These are phyloP conservation scores for Patiria miniata DNA, from an alignment of 35 echinoderm and acorn worm genomes.

Conservation along the genomic window DNA sequence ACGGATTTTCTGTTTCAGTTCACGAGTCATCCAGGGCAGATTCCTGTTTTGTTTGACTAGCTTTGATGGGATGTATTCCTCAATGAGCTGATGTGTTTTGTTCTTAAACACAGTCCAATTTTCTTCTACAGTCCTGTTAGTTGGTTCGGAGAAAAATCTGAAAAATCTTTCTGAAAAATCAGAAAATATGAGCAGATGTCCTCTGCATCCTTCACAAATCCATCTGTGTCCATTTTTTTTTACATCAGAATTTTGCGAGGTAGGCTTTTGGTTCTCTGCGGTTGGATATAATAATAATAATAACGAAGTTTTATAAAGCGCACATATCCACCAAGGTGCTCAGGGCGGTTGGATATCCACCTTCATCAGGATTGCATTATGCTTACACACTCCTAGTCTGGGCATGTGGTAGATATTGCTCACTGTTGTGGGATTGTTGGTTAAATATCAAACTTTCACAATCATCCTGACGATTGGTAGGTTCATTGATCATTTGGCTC, in stretches of 20 bases:
- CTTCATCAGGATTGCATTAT: conserved; percentile 33
- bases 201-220: not conserved
- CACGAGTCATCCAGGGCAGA: conserved; percentile 48
- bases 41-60: conserved; percentile 21
- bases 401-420: conserved; percentile 44
- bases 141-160: conserved; percentile 20
- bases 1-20: conserved; percentile 27
- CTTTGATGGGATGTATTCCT: conserved; percentile 35
- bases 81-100: conserved; percentile 16
- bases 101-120: conserved; percentile 34
- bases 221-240: not conserved
- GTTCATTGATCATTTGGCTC: conserved; percentile 23
- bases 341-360: conserved; percentile 31
- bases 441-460: conserved; percentile 18
- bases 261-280: conserved; percentile 12
- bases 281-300: not conserved
- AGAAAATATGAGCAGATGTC: not conserved
- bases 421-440: conserved; percentile 25
- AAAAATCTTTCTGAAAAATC: no score
- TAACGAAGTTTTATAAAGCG: no score
- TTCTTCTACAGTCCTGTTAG: not conserved
- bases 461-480: conserved; percentile 16
- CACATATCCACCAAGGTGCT: no score
- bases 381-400: conserved; percentile 43
- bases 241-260: conserved; percentile 10